Evolutionary conservation across 2,888 invertebrate species (phyloP).

Genomic region (Vannuccia rotundouncinata): DNA sequence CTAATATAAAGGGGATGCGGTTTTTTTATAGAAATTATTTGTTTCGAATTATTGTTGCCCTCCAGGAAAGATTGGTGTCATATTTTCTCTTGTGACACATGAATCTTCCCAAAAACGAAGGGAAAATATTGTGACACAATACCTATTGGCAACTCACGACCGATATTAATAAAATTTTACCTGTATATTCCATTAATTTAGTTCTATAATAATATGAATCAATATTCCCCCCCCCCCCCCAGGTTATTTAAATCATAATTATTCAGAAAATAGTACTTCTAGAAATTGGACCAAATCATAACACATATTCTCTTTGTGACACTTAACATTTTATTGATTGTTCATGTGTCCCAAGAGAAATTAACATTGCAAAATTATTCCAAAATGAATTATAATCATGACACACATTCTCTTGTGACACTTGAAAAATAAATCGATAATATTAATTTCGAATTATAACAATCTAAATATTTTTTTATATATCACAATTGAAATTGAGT

Average conservation of each 20-base stretch:
- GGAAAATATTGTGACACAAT: not conserved
- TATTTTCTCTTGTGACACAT: not conserved
- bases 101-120: not conserved
- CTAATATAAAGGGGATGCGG: too few species aligned
- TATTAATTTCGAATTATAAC: not conserved
- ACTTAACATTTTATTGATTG: not conserved
- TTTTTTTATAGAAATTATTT: too few species aligned
- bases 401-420: not conserved
- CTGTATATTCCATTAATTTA: not conserved
- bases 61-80: not conserved
- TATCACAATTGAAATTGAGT: not conserved
- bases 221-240: not conserved
- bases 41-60: too few species aligned
- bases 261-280: not conserved
- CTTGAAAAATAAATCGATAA: too few species aligned
- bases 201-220: not conserved
- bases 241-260: not conserved
- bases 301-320: not conserved
- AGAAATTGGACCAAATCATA: not conserved
- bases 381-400: not conserved
- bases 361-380: not conserved
- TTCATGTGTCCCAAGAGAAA: not conserved
- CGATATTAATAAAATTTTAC: not conserved
- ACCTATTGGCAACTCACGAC: not conserved
- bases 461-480: not conserved